Evolutionary conservation across 2,888 invertebrate genomes (phyloP), one percentile per base, ranked within the genome.

Genomic region (Gasteruption jaculator): DNA sequence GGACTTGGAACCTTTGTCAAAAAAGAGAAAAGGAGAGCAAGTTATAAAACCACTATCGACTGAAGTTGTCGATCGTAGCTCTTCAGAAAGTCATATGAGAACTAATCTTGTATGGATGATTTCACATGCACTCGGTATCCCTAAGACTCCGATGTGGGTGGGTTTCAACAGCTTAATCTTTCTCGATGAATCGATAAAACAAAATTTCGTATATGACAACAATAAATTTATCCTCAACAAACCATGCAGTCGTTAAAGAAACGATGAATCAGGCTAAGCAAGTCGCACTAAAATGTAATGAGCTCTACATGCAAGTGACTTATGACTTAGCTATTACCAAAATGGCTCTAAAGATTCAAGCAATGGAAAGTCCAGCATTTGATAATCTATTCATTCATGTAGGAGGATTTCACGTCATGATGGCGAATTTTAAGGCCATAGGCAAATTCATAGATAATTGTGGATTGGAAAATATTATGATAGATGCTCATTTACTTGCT

Each of bases 91-190:
- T 19, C 5, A 20, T 4, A 11, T 34, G n/a, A 35, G 14, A 5
- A 29, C 10, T 10, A 38, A 52, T 47, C 12, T 34, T 7, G 20
- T 38, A n/a, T 49, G 41, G 43, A 24, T 49, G 41, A 11, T 58
- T 7, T 53, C 51, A 1, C 50, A 54, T 31, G 24, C 21, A 5
- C 24, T 55, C 4, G 11, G 48, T 21, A 22, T 53, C 11, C 39
- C 46, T 19, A 43, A 53, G 15, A 53, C 49, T 15, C 58, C 58
- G 24, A 52, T 51, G 50, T 61, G 60, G 60, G 49, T 56, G 10
- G 60, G 56, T 8, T 61, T 44, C 35, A 57, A 61, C 41, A 45
- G 46, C 30, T 25, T 22, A 38, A 41, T 58, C 16, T 19, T 26
- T 18, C 25, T 41, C n/a, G 56, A 61, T 25, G 21, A 40, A 5